Conservation (phyloP, 2,113 vertebrate genomes). For the Muscicapa adusta region DNA sequence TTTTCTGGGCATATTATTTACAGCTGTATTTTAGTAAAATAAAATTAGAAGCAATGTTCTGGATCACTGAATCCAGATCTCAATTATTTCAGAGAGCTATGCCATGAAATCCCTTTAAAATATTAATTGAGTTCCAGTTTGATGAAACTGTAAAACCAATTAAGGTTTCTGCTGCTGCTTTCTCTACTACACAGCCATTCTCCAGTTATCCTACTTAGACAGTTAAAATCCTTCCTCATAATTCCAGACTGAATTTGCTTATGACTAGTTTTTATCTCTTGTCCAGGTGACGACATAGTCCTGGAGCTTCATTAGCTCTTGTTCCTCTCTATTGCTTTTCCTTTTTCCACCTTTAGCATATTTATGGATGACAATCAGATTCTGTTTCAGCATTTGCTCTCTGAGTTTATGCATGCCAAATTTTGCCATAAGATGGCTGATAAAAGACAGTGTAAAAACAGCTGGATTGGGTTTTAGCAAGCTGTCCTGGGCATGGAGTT, state of each 20-base stretch:
- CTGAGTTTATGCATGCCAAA: neutral
- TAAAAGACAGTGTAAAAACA: neutral
- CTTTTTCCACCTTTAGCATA: neutral
- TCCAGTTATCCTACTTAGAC: neutral
- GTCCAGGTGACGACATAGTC: neutral
- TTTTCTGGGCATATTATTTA: slow-evolving; percentile 4
- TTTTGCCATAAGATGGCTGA: neutral
- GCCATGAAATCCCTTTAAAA: slow-evolving; percentile 40
- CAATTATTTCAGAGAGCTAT: slow-evolving; percentile 34
- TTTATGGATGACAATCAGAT: neutral
- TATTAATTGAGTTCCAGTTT: slow-evolving; percentile 42
- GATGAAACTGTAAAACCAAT: slow-evolving; percentile 38
- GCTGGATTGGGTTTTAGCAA: neutral
- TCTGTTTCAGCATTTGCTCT: neutral
- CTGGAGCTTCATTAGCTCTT: neutral
- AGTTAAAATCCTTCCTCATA: neutral
- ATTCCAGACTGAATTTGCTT: neutral
- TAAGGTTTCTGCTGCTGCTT: neutral
- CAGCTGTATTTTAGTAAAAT: slow-evolving; percentile 3
- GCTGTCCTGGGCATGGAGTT: neutral
- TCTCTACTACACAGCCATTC: neutral
- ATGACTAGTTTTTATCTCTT: neutral
- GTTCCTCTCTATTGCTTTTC: neutral
- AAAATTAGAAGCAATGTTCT: slow-evolving; percentile 42
- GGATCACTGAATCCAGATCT: slow-evolving; percentile 26